Conservation (phyloP, 2,888 invertebrate genomes). For the Acanthopleura granulata region DNA sequence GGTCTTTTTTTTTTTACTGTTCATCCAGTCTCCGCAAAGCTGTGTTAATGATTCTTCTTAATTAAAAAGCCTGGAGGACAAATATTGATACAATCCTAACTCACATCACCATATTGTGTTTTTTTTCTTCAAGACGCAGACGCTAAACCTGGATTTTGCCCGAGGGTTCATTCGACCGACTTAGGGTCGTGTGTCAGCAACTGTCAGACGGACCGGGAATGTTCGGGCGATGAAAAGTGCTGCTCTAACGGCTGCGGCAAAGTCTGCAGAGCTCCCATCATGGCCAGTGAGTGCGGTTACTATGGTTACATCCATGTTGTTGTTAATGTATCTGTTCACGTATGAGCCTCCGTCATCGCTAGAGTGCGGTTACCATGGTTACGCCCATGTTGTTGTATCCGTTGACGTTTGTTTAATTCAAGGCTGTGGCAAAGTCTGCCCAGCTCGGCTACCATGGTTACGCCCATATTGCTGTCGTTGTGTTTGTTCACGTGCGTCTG, state of each 20-base stretch:
- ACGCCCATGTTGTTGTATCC: too few species aligned
- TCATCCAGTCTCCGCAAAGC: too few species aligned
- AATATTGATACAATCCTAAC: too few species aligned
- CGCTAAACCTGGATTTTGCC: slow-evolving; percentile 23
- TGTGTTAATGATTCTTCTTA: too few species aligned
- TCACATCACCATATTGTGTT: too few species aligned
- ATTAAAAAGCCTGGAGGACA: too few species aligned
- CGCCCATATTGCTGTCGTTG: too few species aligned
- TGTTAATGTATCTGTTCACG: too few species aligned
- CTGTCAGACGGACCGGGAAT: slow-evolving; percentile 10
- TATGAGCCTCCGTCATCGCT: not conserved
- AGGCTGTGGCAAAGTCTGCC: slow-evolving; percentile 20
- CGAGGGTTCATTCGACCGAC: not conserved
- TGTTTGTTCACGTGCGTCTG: too few species aligned
- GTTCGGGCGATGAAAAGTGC: slow-evolving; percentile 20
- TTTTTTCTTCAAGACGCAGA: not conserved
- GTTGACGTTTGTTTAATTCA: too few species aligned
- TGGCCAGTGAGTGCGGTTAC: not conserved
- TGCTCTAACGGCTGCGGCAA: slow-evolving; percentile 22
- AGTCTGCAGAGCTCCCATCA: not conserved
- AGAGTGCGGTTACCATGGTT: not conserved
- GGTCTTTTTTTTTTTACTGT: too few species aligned
- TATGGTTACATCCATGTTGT: too few species aligned
- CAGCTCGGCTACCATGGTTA: not conserved
- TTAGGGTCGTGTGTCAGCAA: slow-evolving; percentile 3